phyloP scores from a whole-genome alignment of 2,113 vertebrate genomes.

The Anarrhichthys ocellatus region DNA sequence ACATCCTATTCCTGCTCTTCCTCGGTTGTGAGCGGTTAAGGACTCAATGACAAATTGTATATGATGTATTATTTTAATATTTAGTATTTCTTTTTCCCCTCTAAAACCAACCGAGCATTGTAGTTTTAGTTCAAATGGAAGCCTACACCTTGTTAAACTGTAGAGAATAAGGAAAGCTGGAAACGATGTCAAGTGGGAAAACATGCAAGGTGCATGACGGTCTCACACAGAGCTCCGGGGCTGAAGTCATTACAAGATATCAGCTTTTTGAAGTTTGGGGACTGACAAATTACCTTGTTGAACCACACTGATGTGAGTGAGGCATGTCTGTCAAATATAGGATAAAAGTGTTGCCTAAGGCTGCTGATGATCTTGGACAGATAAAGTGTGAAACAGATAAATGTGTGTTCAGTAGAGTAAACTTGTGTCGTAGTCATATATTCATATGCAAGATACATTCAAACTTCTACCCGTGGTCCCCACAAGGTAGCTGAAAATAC shows the following conservation, averaged over 20 bases:
- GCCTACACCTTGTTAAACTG: conserved; percentile 8
- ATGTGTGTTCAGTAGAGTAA: conserved; percentile 8
- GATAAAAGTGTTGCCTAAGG: conserved; percentile 63
- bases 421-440: background rate
- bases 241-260: conserved; percentile 73
- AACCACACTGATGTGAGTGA: conserved; percentile 72
- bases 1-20: background rate
- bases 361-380: conserved; percentile 42
- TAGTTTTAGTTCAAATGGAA: background rate
- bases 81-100: background rate
- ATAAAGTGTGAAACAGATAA: conserved; percentile 44
- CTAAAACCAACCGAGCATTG: background rate
- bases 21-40: background rate
- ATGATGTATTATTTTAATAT: background rate
- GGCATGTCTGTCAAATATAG: conserved; percentile 70
- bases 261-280: conserved; percentile 70
- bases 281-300: conserved; percentile 80
- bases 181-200: conserved; percentile 49
- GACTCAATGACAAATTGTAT: background rate
- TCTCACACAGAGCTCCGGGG: conserved; percentile 65
- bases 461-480: background rate
- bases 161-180: conserved; percentile 23
- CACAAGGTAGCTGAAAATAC: background rate
- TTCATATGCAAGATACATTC: background rate
- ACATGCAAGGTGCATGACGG: conserved; percentile 59